phyloP scores from a whole-genome alignment of 92 coral and sea anemone species.

The Galaxea fascicularis region DNA sequence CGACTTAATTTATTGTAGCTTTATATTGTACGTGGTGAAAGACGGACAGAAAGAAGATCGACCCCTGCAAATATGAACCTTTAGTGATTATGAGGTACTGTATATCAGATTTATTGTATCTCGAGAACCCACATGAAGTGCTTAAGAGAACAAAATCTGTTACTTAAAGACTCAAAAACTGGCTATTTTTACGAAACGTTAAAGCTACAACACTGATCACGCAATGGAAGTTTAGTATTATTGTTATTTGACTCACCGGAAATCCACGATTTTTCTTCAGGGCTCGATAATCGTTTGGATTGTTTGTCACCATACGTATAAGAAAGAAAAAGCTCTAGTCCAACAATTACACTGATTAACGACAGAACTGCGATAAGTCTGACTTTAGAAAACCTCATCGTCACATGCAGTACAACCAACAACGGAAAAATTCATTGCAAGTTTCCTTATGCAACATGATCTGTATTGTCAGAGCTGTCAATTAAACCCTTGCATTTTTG shows the following conservation, averaged over 20 bases:
- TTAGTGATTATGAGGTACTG: background rate
- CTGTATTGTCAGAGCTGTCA: too few relatives aligned
- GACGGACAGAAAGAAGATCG: too few relatives aligned
- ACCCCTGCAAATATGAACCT: background rate
- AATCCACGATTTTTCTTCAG: background rate
- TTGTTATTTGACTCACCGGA: slow-evolving; percentile 5
- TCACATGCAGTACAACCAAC: background rate
- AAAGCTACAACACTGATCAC: background rate
- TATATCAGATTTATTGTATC: background rate
- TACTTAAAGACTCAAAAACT: background rate
- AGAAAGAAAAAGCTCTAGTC: background rate
- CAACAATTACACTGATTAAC: background rate
- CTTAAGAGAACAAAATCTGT: background rate
- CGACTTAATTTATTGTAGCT: too few relatives aligned
- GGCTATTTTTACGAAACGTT: background rate
- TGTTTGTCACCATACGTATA: background rate
- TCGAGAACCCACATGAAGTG: background rate
- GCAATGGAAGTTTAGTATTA: background rate
- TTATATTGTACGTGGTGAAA: too few relatives aligned
- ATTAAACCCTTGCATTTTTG: too few relatives aligned
- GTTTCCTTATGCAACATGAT: too few relatives aligned
- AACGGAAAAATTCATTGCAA: too few relatives aligned
- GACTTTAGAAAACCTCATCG: slow-evolving; percentile 21
- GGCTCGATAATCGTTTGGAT: background rate
- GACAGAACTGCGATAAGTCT: background rate